These are phyloP conservation scores for Rhyacophila evoluta DNA, from an alignment of 2,888 invertebrate genomes.

Conservation along the genomic window DNA sequence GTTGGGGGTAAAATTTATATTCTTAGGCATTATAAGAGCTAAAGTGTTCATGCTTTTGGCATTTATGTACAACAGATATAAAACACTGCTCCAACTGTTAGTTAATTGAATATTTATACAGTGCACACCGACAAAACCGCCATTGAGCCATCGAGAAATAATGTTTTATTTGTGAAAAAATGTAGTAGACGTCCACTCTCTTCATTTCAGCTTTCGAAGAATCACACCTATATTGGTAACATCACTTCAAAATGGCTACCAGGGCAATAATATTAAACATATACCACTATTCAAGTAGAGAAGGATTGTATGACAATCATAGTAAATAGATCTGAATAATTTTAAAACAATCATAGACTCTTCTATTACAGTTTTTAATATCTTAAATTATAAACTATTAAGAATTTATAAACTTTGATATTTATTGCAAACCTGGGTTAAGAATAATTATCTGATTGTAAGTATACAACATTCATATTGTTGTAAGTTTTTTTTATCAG, in stretches of 20 bases:
- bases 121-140: background rate
- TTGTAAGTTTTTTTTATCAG: too few species aligned
- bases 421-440: too few species aligned
- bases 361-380: too few species aligned
- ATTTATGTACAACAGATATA: background rate
- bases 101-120: background rate
- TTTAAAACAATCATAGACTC: too few species aligned
- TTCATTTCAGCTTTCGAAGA: background rate
- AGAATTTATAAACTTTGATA: too few species aligned
- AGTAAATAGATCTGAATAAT: too few species aligned
- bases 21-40: constrained; percentile 19
- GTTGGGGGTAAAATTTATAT: background rate
- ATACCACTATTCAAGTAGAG: too few species aligned
- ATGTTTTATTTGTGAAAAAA: background rate
- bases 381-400: too few species aligned
- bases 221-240: background rate
- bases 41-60: constrained; percentile 11
- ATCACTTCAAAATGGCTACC: background rate
- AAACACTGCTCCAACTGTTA: background rate
- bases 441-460: too few species aligned
- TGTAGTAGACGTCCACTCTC: background rate
- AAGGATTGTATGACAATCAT: too few species aligned
- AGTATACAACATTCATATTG: too few species aligned
- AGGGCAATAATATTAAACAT: too few species aligned
- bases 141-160: background rate